A percentile compares a stretch with the other conserved stretches of the same genome.
Conservation (phyloP, 2,888 invertebrate species). For the Dasypolia templi region DNA sequence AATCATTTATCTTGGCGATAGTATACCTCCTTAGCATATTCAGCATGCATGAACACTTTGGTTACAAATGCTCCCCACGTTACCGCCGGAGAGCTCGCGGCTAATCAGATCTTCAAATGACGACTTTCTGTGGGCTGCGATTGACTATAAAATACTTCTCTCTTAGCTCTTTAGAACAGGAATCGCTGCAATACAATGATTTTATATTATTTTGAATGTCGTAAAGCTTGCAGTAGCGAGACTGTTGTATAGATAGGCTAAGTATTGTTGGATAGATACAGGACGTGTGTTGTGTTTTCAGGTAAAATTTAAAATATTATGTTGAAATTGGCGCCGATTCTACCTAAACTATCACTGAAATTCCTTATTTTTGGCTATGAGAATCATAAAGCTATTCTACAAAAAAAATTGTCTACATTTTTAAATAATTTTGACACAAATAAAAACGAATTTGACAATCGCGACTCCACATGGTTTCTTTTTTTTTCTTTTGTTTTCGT, state of each 20-base stretch:
- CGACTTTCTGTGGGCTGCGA: conserved; percentile 34
- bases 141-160: conserved; percentile 45
- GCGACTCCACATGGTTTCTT: too few relatives aligned
- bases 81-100: conserved; percentile 51
- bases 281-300: neutral
- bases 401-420: too few relatives aligned
- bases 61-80: conserved; percentile 62
- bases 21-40: conserved; percentile 59
- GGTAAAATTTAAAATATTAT: too few relatives aligned
- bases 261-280: too few relatives aligned
- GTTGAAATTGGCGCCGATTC: too few relatives aligned
- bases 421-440: too few relatives aligned
- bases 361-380: too few relatives aligned
- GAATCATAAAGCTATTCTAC: too few relatives aligned
- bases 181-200: conserved; percentile 18
- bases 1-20: conserved; percentile 52
- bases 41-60: conserved; percentile 56
- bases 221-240: conserved; percentile 13
- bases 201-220: conserved; percentile 14
- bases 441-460: too few relatives aligned
- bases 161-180: conserved; percentile 15
- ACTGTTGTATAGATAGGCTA: neutral
- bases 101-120: conserved; percentile 65
- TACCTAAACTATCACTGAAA: too few relatives aligned
- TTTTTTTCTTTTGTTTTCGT: too few relatives aligned